A percentile compares a stretch with the other conserved stretches of the same genome.
phyloP scores from a whole-genome alignment of 1,140 invertebrate genomes.

The Oryzaephilus surinamensis region DNA sequence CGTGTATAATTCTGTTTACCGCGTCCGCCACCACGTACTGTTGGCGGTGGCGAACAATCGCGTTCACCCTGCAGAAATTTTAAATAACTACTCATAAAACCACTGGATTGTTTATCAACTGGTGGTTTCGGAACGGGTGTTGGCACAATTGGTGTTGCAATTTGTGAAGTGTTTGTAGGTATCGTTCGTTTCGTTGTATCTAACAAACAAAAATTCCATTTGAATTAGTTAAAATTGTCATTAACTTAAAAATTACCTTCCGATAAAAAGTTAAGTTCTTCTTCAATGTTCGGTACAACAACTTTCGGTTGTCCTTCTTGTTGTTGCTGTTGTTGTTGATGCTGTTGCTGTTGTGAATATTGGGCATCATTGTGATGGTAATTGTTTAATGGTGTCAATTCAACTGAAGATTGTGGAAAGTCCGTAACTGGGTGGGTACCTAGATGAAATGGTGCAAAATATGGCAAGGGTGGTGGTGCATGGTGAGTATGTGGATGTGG shows the following conservation, averaged over 20 bases:
- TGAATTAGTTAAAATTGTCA: too few relatives aligned
- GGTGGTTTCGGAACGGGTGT: conserved; percentile 36
- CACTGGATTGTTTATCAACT: conserved; percentile 41
- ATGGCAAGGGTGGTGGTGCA: conserved; percentile 44
- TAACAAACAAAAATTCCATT: conserved; percentile 14
- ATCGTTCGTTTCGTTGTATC: conserved; percentile 25
- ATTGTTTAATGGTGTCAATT: conserved; percentile 44
- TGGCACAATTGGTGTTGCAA: conserved; percentile 5
- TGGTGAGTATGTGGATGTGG: conserved; percentile 50
- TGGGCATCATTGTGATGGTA: conserved; percentile 4
- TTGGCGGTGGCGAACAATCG: conserved; percentile 65
- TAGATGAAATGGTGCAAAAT: conserved; percentile 59
- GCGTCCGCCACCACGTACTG: conserved; percentile 45
- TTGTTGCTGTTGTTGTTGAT: conserved; percentile 32
- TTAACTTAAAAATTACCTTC: too few relatives aligned
- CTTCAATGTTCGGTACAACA: conserved; percentile 74
- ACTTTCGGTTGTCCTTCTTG: conserved; percentile 65
- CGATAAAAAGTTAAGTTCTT: conserved; percentile 67
- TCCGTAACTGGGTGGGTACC: conserved; percentile 46
- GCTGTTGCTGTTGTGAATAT: conserved; percentile 19
- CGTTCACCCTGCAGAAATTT: conserved; percentile 74
- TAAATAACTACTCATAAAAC: conserved; percentile 75
- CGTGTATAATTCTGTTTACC: conserved; percentile 13
- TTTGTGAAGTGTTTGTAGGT: conserved; percentile 23
- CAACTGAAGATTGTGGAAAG: conserved; percentile 53